Percentiles rank a stretch among this genome's conserved stretches.
Conservation (phyloP, 2,113 vertebrate species). For the Pterocles burchelli region DNA sequence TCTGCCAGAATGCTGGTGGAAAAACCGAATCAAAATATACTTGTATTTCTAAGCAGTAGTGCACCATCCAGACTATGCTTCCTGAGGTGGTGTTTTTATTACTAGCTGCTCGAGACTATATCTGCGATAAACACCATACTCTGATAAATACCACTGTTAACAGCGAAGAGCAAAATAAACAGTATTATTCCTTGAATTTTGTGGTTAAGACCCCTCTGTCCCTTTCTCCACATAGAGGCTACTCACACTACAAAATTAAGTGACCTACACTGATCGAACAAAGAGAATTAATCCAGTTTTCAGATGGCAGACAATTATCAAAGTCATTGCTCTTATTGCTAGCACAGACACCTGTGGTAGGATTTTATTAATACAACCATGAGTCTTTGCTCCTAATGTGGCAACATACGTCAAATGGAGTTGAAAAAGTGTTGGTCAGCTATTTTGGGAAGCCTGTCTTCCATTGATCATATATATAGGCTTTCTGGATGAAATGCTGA, state of each 20-base stretch:
- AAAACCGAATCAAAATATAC: too few relatives aligned
- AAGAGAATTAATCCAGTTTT: neutral
- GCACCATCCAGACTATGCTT: neutral
- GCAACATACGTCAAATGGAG: neutral
- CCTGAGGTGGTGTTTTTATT: slow-evolving; percentile 1
- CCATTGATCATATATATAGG: neutral
- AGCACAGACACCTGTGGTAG: neutral
- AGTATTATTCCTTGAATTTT: neutral
- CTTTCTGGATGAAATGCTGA: neutral
- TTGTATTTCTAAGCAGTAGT: neutral
- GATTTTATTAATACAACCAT: neutral
- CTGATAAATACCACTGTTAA: neutral
- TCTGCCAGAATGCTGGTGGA: too few relatives aligned
- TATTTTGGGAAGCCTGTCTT: neutral
- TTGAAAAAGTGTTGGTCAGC: neutral
- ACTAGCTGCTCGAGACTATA: neutral
- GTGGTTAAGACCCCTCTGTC: neutral
- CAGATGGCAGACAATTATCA: neutral
- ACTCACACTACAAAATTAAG: neutral
- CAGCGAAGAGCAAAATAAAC: neutral
- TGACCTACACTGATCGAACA: neutral
- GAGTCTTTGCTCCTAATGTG: neutral
- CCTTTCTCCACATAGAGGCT: neutral
- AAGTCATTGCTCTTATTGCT: neutral
- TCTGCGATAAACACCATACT: neutral